These are phyloP conservation scores for Poicephalus meyeri DNA, from an alignment of 2,113 vertebrate genomes.

Conservation along the genomic window DNA sequence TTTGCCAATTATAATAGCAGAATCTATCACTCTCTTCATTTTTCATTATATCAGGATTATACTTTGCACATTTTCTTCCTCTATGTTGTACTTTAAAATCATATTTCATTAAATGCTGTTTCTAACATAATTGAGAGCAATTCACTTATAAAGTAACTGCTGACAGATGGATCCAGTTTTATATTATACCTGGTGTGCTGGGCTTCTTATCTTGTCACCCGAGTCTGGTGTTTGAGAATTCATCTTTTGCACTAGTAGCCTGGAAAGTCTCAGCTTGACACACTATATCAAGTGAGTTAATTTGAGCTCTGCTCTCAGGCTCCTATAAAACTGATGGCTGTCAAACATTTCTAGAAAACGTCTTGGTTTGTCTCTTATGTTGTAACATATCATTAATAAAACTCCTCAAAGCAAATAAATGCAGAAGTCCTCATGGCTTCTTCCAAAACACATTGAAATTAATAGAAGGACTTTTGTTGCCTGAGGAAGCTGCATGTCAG, in stretches of 20 bases:
- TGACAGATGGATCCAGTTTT: constrained; percentile 43
- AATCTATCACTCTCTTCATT: constrained; percentile 14
- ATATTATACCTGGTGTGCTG: neutral
- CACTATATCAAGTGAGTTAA: neutral
- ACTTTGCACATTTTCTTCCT: constrained; percentile 12
- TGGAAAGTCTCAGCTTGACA: neutral
- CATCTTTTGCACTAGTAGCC: neutral
- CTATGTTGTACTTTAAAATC: constrained; percentile 12
- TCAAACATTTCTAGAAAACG: neutral
- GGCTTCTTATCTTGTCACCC: constrained; percentile 36
- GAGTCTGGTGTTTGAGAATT: neutral
- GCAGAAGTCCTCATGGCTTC: accelerated
- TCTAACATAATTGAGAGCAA: constrained; percentile 37
- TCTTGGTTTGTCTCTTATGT: neutral
- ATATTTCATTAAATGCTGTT: constrained; percentile 51
- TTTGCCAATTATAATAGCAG: constrained; percentile 18
- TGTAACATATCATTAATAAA: neutral
- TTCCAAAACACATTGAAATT: neutral
- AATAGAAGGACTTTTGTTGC: neutral
- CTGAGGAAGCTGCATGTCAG: neutral
- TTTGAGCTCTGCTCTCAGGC: neutral
- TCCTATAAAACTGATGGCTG: neutral
- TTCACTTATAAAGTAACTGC: constrained; percentile 26
- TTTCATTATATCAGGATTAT: constrained; percentile 42
- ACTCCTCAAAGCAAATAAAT: neutral